Evolutionary conservation across 2,113 vertebrate genomes (phyloP), one percentile per base, ranked within the genome.

Genomic region (Dromas ardeola): DNA sequence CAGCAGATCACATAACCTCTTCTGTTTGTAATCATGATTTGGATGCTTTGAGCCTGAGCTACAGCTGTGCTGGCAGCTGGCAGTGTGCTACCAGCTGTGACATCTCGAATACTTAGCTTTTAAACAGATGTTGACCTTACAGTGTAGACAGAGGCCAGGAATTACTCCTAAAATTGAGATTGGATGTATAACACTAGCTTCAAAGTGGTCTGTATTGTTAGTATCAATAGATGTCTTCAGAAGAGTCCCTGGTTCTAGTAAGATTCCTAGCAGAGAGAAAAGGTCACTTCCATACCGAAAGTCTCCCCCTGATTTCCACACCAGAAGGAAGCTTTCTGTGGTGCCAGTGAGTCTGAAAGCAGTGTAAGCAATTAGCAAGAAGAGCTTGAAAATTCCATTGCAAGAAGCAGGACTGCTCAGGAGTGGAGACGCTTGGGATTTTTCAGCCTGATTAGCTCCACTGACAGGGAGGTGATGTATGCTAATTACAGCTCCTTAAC

Each of bases 301-400:
- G 34, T 55, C 72, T 83, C 12, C 67, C 66, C 52, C 22, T 2
- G 13, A 32, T 96, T 96, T 96, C 83, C 73, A 84, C 80, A 86
- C 63, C 25, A 72, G 63, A 81, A 74, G 30, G 91, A 94, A 89
- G 81, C 69, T 84, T 96, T 86, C 91, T 0, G 1, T 76, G 96
- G 96, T 97, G 96, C 96, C 95, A 93, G 89, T 5, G 53, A 95
- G 96, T 97, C 96, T 97, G 96, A 92, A 95, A 78, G 87, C 77
- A 67, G 30, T 63, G 61, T 63, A 74, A 88, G 89, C 93, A 91
- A 96, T 94, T 94, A 96, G 69, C 63, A n/a, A 89, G 86, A 80
- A 88, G 93, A 87, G 65, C 86, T 95, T 95, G 81, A 91, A 89
- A 96, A 94, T 94, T 94, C 93, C 91, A 74, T 76, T 1, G 10